These are phyloP conservation scores for Cranoglanis bouderius DNA, from an alignment of 2,113 vertebrate species.

Conservation along the genomic window DNA sequence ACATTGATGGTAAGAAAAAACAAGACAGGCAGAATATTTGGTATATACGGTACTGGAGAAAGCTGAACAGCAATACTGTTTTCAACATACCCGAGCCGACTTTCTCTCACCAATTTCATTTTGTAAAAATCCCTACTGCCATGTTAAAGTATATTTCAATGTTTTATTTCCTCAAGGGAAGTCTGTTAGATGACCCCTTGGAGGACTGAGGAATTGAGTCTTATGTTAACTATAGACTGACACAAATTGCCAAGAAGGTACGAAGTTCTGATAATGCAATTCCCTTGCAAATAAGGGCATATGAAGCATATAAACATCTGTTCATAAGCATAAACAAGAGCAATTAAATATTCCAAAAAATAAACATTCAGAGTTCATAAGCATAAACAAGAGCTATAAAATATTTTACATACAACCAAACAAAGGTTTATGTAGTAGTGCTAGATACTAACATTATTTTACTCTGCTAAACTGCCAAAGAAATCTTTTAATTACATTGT, in stretches of 20 bases:
- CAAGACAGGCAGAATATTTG: conserved; percentile 49
- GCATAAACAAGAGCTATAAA: not conserved
- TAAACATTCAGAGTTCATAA: not conserved
- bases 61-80: not conserved
- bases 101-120: not conserved
- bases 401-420: not conserved
- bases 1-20: conserved; percentile 22
- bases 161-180: not conserved
- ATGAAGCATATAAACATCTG: not conserved
- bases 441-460: not conserved
- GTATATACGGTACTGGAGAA: conserved; percentile 53
- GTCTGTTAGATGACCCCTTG: no score
- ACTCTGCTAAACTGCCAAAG: not conserved
- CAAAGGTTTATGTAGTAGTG: not conserved
- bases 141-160: not conserved
- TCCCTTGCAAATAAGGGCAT: not conserved
- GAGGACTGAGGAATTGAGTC: not conserved
- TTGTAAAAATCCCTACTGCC: not conserved
- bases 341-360: not conserved
- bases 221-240: not conserved
- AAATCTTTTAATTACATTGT: conserved; percentile 4
- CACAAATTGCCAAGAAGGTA: not conserved
- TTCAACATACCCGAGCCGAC: not conserved
- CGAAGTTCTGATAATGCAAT: not conserved
- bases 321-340: not conserved